phyloP scores from a whole-genome alignment of 2,113 vertebrate species.

The Amphilophus citrinellus region DNA sequence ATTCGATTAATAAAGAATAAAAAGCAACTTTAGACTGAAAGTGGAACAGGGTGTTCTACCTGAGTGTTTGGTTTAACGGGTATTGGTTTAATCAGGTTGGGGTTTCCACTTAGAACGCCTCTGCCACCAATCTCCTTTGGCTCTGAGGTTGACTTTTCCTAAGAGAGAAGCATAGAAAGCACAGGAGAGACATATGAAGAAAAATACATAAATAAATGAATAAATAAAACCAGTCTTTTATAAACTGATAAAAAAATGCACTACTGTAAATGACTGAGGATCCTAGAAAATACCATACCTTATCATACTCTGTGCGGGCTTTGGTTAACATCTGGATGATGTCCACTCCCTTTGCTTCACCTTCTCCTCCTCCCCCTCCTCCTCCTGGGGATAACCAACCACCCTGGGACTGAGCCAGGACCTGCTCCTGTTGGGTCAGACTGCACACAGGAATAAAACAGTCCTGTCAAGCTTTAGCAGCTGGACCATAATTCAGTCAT shows the following conservation, averaged over 20 bases:
- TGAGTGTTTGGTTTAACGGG: constrained; percentile 88
- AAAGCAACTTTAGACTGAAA: background rate
- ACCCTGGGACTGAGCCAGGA: constrained; percentile 82
- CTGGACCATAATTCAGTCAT: background rate
- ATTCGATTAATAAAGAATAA: background rate
- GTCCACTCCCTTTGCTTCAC: constrained; percentile 87
- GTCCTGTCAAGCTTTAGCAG: background rate
- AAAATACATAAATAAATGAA: background rate
- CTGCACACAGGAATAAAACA: constrained; percentile 70
- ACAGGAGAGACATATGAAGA: background rate
- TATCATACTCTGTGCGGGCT: constrained; percentile 92
- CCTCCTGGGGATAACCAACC: constrained; percentile 80
- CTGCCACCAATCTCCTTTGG: constrained; percentile 94
- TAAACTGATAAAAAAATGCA: background rate
- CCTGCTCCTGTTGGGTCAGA: constrained; percentile 90
- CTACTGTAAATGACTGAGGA: background rate
- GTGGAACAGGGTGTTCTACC: constrained; percentile 31
- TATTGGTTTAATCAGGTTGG: constrained; percentile 95
- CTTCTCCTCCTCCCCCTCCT: background rate
- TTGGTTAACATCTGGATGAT: constrained; percentile 94
- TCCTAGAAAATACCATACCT: constrained; percentile 76
- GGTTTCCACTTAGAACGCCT: constrained; percentile 88
- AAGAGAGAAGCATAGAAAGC: background rate
- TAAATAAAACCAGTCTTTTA: background rate
- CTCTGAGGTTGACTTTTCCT: constrained; percentile 89